Evolutionary conservation across 2,113 vertebrate genomes (phyloP), one percentile per base, ranked within the genome.

Genomic region (Nothobranchius kuhntae): DNA sequence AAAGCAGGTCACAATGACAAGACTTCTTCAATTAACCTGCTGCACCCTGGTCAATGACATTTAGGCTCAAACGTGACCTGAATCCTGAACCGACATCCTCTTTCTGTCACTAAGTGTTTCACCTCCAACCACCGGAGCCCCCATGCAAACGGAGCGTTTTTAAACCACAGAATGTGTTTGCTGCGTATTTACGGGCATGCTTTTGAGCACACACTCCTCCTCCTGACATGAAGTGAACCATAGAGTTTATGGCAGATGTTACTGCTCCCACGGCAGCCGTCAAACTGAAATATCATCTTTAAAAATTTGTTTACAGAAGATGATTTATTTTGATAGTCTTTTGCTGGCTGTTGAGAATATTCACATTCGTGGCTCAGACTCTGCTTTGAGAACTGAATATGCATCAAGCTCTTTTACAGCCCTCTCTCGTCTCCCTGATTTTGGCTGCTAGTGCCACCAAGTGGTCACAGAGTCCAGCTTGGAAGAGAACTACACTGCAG

Each of bases 401-500:
- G 74, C 65, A 7, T 42, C 61, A 21, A 58, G 57, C 57, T 66
- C 42, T 71, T 78, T 2, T 47, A 4, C 30, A 30, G 30, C 30
- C 30, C 3, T 30, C 30, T 30, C 30, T 30, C 30, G 30, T 30
- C 60, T 61, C 21, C 35, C 72, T 85, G 89, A 88, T 92, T 93
- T 91, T 92, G 89, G 85, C 71, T 86, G 81, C 78, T 92, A 91
- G 89, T 93, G 92, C 91, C 91, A 91, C 89, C 92, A 88, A 92
- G 91, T 92, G 92, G 84, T 58, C 12, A 54, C 45, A 75, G 21
- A 15, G 24, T 63, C 46, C 58, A 50, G 17, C 53, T 64, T 63
- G 73, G 60, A 66, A 61, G 44, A 52, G 30, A 48, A 15, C 10
- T 56, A 10, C 17, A 76, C 75, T 67, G 75, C 81, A 74, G 70